Base-by-base conservation (phyloP, 2,888 invertebrate genomes). In the Torymus tubicola region DNA sequence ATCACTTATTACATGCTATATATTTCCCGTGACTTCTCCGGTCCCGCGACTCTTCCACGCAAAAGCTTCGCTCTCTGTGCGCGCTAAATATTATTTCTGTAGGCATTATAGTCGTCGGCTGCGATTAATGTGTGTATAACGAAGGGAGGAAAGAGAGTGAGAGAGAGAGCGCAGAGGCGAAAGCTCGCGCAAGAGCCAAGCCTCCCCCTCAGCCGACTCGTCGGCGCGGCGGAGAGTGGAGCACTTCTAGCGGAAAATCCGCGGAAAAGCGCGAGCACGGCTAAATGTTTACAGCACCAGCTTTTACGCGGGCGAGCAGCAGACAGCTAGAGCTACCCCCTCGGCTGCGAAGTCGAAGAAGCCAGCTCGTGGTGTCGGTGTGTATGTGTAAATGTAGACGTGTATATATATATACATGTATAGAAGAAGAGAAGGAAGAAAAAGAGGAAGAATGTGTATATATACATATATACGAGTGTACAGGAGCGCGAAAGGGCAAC, bases 261-360 rank as follows among this genome's bases (percentile, higher is more conserved):
- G 75, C 61, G 71, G 72, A 67, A 80, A 75, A 80, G 65, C 73
- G 42, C 4, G 16, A 5, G 21, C 42, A 55, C 31, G 64, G 68
- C 50, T 79, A 81, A 81, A 78, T 79, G 81, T 81, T 81, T 76
- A 71, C 72, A 78, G 72, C 71, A 53, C 53, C 57, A 24, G 78
- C 76, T 78, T 75, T 76, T 81, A 81, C 72, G 72, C 68, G 2
- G 1, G 42, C 24, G 50, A 4, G 18, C 16, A 65, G 73, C 55
- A 76, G 72, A 75, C 74, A 57, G 55, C 21, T 31, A 5, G 18
- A 65, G 70, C 50, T 42, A 5, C 61, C 10, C 67, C n/a, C 58
- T 11, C 68, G n/a, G 53, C 24, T 16, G 53, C 16, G 1, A 65
- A 64, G 68, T 65, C 65, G 55, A 68, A 79, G 24, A 68, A 79